Conservation (phyloP, 2,888 invertebrate species). For the Anthophora plumipes region DNA sequence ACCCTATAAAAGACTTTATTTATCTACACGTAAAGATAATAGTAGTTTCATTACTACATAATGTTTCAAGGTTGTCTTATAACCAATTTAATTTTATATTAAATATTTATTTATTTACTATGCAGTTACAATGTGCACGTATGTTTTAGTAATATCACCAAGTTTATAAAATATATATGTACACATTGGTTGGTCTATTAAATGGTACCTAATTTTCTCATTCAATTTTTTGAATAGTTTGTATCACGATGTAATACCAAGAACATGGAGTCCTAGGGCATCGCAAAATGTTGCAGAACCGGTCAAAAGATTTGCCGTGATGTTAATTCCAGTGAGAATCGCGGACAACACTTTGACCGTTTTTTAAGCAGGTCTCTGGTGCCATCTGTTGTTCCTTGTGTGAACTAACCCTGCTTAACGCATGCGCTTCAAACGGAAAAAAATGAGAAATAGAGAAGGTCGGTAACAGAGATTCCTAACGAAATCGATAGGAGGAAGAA, state of each 20-base stretch:
- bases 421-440: conserved; percentile 53
- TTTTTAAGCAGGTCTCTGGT: conserved; percentile 75
- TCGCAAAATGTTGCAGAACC: neutral
- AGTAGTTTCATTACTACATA: too few species aligned
- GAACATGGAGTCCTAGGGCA: neutral
- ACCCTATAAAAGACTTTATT: too few species aligned
- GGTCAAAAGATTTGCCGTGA: conserved; percentile 66
- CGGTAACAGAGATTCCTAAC: conserved; percentile 70
- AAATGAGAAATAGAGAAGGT: conserved; percentile 51
- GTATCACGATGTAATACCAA: neutral
- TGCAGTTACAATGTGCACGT: too few species aligned
- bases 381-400: conserved; percentile 71
- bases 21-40: too few species aligned
- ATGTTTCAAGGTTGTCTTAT: too few species aligned
- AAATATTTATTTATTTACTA: too few species aligned
- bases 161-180: neutral
- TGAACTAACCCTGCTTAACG: conserved; percentile 61
- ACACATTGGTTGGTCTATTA: neutral
- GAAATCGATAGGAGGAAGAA: conserved; percentile 61
- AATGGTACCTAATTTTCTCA: neutral
- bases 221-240: neutral
- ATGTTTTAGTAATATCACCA: neutral
- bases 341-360: conserved; percentile 77
- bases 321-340: conserved; percentile 42
- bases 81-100: too few species aligned